Evolutionary conservation across 2,113 vertebrate genomes (phyloP).

Genomic region (Oenanthe melanoleuca): DNA sequence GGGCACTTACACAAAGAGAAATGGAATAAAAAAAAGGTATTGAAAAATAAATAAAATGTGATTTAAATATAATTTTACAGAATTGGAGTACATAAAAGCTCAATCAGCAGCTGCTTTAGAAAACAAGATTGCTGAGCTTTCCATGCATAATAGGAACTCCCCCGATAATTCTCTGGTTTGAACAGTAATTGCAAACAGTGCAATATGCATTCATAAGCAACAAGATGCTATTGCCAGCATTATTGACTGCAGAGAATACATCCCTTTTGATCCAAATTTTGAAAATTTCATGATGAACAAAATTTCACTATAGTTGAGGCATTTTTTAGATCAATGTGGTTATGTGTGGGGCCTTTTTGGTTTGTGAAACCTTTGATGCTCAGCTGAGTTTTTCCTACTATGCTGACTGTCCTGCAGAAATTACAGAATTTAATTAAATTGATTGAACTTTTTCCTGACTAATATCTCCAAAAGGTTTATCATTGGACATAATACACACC

Average conservation of each 20-base stretch:
- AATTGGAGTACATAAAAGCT: neutral
- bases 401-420: neutral
- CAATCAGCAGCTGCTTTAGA: neutral
- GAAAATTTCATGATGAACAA: neutral
- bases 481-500: neutral
- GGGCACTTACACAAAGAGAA: neutral
- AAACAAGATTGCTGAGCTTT: constrained; percentile 8
- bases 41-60: neutral
- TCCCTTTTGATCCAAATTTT: constrained; percentile 26
- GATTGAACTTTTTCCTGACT: neutral
- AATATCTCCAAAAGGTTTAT: neutral
- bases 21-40: neutral
- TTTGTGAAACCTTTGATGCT: neutral
- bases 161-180: neutral
- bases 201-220: constrained; percentile 34
- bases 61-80: neutral
- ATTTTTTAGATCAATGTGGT: neutral
- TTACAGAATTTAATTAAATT: neutral
- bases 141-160: neutral
- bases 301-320: neutral
- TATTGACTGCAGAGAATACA: neutral
- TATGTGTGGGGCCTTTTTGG: neutral
- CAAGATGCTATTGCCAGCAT: neutral
- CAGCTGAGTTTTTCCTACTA: neutral
- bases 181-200: constrained; percentile 5